phyloP scores from a whole-genome alignment of 1,140 invertebrate species.

The Neoseiulus cucumeris region DNA sequence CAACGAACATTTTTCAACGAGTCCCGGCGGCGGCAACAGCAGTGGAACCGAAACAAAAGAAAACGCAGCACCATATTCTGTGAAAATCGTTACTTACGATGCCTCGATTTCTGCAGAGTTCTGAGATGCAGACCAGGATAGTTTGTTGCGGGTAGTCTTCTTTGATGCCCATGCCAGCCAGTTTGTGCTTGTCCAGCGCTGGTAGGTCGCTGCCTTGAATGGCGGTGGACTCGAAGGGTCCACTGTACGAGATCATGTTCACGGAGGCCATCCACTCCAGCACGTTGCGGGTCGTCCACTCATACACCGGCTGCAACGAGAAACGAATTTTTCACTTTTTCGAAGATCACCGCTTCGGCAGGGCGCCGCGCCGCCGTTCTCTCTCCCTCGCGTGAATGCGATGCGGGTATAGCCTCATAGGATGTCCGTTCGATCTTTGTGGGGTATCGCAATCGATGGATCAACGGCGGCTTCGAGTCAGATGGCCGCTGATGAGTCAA shows the following conservation, averaged over 20 bases:
- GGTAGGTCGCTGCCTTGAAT: constrained; percentile 45
- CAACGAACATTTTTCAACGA: too few relatives aligned
- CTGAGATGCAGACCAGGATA: constrained; percentile 46
- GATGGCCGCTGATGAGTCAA: too few relatives aligned
- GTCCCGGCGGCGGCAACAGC: too few relatives aligned
- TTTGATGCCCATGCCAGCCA: constrained; percentile 51
- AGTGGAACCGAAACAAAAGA: too few relatives aligned
- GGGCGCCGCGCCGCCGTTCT: too few relatives aligned
- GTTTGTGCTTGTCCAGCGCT: constrained; percentile 43
- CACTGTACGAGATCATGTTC: constrained; percentile 46
- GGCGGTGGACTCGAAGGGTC: constrained; percentile 47
- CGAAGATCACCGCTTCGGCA: too few relatives aligned
- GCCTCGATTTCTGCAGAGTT: constrained; percentile 34
- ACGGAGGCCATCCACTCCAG: constrained; percentile 53
- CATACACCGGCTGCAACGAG: constrained; percentile 39
- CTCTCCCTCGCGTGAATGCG: too few relatives aligned
- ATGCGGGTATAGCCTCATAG: too few relatives aligned
- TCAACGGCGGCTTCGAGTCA: too few relatives aligned
- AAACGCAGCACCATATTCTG: too few relatives aligned
- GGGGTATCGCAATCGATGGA: too few relatives aligned
- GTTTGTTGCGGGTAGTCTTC: constrained; percentile 53
- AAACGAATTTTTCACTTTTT: constrained; percentile 13
- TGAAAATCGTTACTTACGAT: constrained; percentile 22
- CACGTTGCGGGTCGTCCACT: constrained; percentile 46
- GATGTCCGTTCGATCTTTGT: too few relatives aligned